Evolutionary conservation across 2,797 vertebrate species (phyloP).

Genomic region (Gallinago solitaria): DNA sequence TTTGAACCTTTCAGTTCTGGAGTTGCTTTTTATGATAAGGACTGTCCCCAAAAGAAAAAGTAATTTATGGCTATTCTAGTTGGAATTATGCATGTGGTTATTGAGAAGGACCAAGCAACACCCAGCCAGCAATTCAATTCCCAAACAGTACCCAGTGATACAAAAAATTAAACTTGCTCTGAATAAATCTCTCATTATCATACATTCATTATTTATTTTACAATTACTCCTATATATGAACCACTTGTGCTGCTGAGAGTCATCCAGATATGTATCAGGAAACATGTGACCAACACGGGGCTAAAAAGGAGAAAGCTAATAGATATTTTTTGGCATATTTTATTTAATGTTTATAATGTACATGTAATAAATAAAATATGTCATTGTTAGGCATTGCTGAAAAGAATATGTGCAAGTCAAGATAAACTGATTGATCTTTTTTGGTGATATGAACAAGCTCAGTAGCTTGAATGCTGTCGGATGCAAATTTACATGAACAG

Average conservation of each 20-base stretch:
- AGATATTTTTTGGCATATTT: background rate
- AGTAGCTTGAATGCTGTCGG: background rate
- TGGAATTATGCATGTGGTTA: background rate
- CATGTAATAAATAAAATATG: background rate
- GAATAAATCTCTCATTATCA: background rate
- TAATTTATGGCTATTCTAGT: background rate
- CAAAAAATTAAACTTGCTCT: background rate
- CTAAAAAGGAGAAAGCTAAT: background rate
- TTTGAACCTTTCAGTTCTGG: background rate
- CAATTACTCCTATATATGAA: background rate
- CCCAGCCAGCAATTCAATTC: background rate
- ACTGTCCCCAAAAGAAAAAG: background rate
- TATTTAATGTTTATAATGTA: background rate
- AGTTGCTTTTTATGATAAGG: background rate
- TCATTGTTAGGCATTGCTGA: background rate
- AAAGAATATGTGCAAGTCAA: background rate
- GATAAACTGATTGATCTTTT: background rate
- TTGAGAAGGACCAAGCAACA: background rate
- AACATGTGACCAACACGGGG: background rate
- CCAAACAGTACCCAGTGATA: background rate
- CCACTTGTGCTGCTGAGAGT: background rate
- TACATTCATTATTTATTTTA: background rate
- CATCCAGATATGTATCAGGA: background rate
- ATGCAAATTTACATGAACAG: background rate
- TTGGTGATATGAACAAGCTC: background rate